These are phyloP conservation scores for Bellardia bayeri DNA, from an alignment of 2,888 invertebrate genomes.

Conservation along the genomic window DNA sequence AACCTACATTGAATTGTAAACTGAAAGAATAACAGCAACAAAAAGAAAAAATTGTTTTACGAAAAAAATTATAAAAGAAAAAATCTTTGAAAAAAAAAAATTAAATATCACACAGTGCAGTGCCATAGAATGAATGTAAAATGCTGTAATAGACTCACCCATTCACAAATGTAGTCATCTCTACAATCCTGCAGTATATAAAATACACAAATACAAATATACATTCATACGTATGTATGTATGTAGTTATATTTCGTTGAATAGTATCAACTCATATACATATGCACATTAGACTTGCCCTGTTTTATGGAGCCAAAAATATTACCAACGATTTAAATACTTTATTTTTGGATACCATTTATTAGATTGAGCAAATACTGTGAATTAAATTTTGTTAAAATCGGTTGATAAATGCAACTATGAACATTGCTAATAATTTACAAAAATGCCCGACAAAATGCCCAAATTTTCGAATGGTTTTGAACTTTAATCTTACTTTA, in stretches of 20 bases:
- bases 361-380: too few species aligned
- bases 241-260: not conserved
- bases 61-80: slow-evolving; percentile 38
- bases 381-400: too few species aligned
- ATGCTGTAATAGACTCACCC: slow-evolving; percentile 22
- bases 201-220: slow-evolving; percentile 33
- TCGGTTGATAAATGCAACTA: too few species aligned
- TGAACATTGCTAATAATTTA: too few species aligned
- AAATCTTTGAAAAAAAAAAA: slow-evolving; percentile 27
- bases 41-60: not conserved
- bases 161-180: slow-evolving; percentile 18
- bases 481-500: too few species aligned
- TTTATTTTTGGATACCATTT: too few species aligned
- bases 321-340: too few species aligned
- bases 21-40: slow-evolving; percentile 6
- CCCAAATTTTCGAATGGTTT: too few species aligned
- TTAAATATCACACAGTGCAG: slow-evolving; percentile 37
- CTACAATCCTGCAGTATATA: slow-evolving; percentile 21
- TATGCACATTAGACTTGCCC: too few species aligned
- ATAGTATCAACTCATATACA: too few species aligned
- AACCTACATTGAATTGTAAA: slow-evolving; percentile 66
- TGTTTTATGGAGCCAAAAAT: too few species aligned
- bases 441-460: too few species aligned
- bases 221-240: not conserved
- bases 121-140: slow-evolving; percentile 30